phyloP scores from a whole-genome alignment of 2,113 vertebrate species.

The Apus apus region DNA sequence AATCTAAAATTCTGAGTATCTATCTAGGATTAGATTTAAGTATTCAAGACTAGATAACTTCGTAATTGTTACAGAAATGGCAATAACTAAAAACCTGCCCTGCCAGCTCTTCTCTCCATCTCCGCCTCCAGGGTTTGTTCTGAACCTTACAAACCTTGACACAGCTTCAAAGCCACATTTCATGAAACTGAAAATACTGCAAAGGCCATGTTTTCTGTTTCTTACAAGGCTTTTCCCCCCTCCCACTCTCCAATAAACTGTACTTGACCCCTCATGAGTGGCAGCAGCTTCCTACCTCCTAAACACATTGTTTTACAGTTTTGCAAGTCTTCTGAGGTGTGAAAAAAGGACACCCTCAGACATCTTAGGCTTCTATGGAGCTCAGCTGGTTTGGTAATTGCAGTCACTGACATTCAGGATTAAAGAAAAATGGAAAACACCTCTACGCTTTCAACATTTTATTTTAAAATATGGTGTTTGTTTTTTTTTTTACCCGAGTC shows the following conservation, averaged over 20 bases:
- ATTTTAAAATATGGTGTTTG: neutral
- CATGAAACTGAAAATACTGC: neutral
- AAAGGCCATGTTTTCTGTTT: neutral
- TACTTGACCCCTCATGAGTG: neutral
- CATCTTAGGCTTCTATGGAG: neutral
- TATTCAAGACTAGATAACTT: neutral
- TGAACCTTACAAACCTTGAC: neutral
- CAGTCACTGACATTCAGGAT: neutral
- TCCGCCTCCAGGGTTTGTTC: neutral
- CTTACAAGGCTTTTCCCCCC: neutral
- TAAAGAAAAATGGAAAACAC: neutral
- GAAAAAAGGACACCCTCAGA: neutral
- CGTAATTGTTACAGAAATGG: neutral
- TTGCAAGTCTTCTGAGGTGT: neutral
- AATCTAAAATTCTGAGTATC: neutral
- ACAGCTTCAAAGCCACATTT: neutral
- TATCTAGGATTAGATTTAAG: neutral
- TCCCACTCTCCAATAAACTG: neutral
- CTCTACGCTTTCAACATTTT: neutral
- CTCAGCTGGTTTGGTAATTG: neutral
- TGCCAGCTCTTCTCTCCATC: neutral
- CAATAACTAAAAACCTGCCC: neutral
- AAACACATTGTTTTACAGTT: neutral
- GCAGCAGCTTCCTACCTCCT: neutral
- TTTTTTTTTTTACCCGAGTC: neutral